phyloP scores from a whole-genome alignment of 2,113 vertebrate species.

The Stomatorhinus ivindoensis region DNA sequence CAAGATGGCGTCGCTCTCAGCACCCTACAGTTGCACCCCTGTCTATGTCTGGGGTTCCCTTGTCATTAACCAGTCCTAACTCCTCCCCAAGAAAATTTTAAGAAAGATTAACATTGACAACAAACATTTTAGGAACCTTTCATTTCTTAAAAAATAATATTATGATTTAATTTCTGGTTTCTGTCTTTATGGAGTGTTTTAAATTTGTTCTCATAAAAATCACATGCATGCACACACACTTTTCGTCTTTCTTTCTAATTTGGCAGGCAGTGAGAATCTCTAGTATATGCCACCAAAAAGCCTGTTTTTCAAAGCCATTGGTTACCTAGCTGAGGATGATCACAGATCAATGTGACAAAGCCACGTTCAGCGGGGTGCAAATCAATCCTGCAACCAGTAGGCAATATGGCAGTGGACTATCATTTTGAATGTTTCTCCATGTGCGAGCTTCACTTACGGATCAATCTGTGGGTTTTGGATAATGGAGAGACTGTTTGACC shows the following conservation, averaged over 20 bases:
- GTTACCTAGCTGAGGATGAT: not conserved
- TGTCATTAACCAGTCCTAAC: conserved; percentile 1
- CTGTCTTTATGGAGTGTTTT: not conserved
- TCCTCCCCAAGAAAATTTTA: not conserved
- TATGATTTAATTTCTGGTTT: not conserved
- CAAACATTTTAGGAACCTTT: not conserved
- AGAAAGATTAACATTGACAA: not conserved
- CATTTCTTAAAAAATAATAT: not conserved
- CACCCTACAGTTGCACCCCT: not conserved
- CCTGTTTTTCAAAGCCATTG: not conserved
- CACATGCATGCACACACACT: not conserved
- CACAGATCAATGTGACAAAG: not conserved
- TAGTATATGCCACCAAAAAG: not conserved
- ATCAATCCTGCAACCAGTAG: not conserved
- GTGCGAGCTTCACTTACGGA: not conserved
- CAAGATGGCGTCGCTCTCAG: not conserved
- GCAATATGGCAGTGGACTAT: not conserved
- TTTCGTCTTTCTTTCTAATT: not conserved
- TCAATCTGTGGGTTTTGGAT: not conserved
- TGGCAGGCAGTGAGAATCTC: not conserved
- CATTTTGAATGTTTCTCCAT: not conserved
- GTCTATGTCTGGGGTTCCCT: not conserved
- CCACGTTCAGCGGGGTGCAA: not conserved
- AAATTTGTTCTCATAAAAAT: not conserved
- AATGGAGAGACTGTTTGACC: not conserved